Conservation (phyloP, 2,888 invertebrate genomes). For the Ellobium chinense region DNA sequence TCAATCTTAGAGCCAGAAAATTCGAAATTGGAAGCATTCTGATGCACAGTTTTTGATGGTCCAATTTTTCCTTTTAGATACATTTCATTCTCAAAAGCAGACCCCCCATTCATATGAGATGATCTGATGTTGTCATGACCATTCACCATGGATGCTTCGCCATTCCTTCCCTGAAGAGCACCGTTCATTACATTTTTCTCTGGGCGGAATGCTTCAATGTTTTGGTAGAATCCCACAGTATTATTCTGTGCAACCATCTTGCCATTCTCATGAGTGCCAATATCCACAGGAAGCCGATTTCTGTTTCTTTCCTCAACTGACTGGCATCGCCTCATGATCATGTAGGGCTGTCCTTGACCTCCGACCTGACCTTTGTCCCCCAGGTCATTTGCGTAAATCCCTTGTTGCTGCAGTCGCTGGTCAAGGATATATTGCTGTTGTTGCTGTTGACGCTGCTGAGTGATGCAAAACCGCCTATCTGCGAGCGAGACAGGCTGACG, state of each 20-base stretch:
- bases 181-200: neutral
- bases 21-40: neutral
- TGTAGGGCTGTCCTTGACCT: neutral
- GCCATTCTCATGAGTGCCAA: neutral
- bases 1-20: neutral
- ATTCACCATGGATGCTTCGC: neutral
- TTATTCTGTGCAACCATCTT: neutral
- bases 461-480: constrained; percentile 29
- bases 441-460: constrained; percentile 17
- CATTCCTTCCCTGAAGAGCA: no score
- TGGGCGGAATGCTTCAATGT: neutral
- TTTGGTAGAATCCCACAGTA: neutral
- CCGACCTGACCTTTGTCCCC: neutral
- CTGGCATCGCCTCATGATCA: constrained; percentile 35
- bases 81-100: neutral
- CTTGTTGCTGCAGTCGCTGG: neutral
- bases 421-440: neutral
- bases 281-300: neutral
- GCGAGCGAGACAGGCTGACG: neutral
- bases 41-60: neutral
- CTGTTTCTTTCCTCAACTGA: constrained; percentile 27
- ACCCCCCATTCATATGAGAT: neutral
- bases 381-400: neutral
- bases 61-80: neutral
- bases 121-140: neutral